These are phyloP conservation scores for Tipula unca DNA, from an alignment of 2,888 invertebrate species.

Conservation along the genomic window DNA sequence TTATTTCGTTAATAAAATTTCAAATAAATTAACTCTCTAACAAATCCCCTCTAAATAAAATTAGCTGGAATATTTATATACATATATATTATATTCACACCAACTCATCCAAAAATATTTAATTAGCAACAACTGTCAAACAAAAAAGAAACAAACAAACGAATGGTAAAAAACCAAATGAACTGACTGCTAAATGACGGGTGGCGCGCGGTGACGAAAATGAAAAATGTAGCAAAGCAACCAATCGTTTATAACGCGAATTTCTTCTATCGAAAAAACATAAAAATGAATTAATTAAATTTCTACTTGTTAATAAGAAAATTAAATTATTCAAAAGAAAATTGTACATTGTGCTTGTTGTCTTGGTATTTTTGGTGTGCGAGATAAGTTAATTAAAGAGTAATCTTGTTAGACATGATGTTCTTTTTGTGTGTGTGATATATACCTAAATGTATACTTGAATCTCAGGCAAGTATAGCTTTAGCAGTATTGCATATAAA, in stretches of 20 bases:
- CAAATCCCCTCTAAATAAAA: too few species aligned
- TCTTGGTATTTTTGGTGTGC: background rate
- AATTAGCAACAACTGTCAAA: background rate
- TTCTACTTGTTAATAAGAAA: background rate
- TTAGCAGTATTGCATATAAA: too few species aligned
- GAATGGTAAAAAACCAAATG: background rate
- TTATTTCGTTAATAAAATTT: background rate
- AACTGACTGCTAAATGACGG: background rate
- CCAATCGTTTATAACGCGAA: background rate
- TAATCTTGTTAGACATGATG: background rate
- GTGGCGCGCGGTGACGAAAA: background rate
- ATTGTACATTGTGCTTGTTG: background rate
- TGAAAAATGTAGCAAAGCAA: background rate
- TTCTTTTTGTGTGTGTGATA: background rate
- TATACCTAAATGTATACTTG: too few species aligned
- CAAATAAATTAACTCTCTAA: background rate
- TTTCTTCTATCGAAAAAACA: background rate
- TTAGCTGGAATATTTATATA: too few species aligned
- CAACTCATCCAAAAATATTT: background rate
- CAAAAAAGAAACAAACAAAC: background rate
- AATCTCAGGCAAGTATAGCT: too few species aligned
- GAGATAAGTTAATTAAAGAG: background rate
- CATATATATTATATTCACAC: too few species aligned
- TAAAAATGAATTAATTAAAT: background rate
- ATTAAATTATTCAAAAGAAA: background rate